Conservation (phyloP, 2,888 invertebrate genomes). For the Galeopsomyia nigrocyanea region DNA sequence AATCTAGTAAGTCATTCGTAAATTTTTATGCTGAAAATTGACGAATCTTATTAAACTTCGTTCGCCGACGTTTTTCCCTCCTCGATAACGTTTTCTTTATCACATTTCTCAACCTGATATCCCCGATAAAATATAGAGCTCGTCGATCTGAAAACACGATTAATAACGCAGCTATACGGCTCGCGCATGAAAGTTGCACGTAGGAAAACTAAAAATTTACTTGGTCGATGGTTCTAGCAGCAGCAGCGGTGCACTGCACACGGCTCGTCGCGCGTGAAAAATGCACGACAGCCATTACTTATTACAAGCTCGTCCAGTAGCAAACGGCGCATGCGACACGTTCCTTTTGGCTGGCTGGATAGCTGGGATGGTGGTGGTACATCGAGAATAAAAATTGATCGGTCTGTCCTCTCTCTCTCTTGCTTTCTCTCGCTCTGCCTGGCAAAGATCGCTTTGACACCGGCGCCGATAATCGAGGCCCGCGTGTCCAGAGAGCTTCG, state of each 20-base stretch:
- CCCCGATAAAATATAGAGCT: neutral
- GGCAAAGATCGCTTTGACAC: slow-evolving; percentile 44
- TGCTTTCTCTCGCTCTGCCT: neutral
- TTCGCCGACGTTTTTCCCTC: neutral
- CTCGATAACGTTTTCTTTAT: slow-evolving; percentile 11
- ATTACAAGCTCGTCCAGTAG: slow-evolving; percentile 17
- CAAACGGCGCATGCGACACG: too few species aligned
- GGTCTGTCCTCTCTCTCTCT: neutral
- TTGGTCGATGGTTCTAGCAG: neutral
- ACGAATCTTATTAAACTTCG: slow-evolving; percentile 2
- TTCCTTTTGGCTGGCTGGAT: neutral
- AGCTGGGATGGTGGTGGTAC: neutral
- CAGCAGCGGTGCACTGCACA: too few species aligned
- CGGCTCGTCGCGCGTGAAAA: neutral
- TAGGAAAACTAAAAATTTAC: slow-evolving; percentile 23
- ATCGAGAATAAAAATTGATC: slow-evolving; percentile 34
- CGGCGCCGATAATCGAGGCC: slow-evolving; percentile 42
- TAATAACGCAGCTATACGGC: slow-evolving; percentile 14
- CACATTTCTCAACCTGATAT: neutral
- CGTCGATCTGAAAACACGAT: slow-evolving; percentile 12
- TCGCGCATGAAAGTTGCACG: slow-evolving; percentile 18
- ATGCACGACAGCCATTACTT: slow-evolving; percentile 17
- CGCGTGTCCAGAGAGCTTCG: slow-evolving; percentile 50
- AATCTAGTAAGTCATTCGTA: too few species aligned
- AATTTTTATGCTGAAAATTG: neutral